Percentiles rank a stretch among this genome's conserved stretches.
phyloP scores from a whole-genome alignment of 2,888 invertebrate genomes.

The Neocrepidodera transversa region DNA sequence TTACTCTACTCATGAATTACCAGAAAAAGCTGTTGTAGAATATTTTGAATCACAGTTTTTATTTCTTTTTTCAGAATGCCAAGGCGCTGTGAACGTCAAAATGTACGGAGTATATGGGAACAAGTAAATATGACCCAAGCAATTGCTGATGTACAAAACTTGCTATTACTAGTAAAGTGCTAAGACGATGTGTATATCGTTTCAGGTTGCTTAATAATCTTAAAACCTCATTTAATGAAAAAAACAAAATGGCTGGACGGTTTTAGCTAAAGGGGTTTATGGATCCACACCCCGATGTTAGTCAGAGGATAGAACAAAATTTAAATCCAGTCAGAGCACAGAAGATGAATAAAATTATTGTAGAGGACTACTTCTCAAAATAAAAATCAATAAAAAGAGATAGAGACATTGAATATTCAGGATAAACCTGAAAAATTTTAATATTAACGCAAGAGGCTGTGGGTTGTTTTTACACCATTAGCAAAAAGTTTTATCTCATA shows the following conservation, averaged over 20 bases:
- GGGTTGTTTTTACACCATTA: slow-evolving; percentile 47
- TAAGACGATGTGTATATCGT: background rate
- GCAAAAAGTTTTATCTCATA: slow-evolving; percentile 45
- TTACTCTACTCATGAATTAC: no score
- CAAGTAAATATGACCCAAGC: background rate
- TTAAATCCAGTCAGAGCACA: no score
- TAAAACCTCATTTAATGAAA: background rate
- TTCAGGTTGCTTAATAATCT: background rate
- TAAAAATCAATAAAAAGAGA: slow-evolving; percentile 1
- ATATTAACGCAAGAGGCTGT: slow-evolving; percentile 50
- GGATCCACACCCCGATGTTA: no score
- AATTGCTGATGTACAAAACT: background rate
- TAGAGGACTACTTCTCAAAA: slow-evolving; percentile 42
- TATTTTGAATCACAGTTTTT: no score
- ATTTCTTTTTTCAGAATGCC: no score
- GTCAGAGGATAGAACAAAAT: no score
- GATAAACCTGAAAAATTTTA: slow-evolving; percentile 39
- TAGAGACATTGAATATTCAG: slow-evolving; percentile 17
- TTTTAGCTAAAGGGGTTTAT: slow-evolving; percentile 15
- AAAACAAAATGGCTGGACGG: slow-evolving; percentile 1
- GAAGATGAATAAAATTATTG: slow-evolving; percentile 44
- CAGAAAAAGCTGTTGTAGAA: no score
- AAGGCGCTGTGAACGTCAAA: background rate
- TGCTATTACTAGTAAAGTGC: background rate
- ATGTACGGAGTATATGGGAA: background rate